Conservation (phyloP, 2,888 invertebrate genomes). For the Aphodius sticticus region DNA sequence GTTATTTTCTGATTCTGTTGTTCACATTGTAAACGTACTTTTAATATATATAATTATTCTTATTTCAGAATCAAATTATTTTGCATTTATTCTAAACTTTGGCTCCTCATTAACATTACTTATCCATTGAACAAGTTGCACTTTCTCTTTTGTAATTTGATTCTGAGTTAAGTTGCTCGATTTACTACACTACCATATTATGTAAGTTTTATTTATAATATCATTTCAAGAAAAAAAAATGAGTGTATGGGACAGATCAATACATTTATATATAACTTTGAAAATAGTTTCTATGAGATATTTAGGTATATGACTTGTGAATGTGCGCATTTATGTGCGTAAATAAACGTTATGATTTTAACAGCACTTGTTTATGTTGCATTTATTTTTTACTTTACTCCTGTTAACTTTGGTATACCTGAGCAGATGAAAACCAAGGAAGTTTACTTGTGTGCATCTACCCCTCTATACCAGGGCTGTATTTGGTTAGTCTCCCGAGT, state of each 20-base stretch:
- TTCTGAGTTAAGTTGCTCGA: conserved; percentile 26
- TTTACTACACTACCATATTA: conserved; percentile 11
- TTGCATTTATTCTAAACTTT: conserved; percentile 16
- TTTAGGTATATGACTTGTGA: conserved; percentile 53
- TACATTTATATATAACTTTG: conserved; percentile 51
- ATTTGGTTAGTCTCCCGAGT: too few relatives aligned
- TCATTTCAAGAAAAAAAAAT: conserved; percentile 34
- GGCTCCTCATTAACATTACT: background rate
- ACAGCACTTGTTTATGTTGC: conserved; percentile 33
- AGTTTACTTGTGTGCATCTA: too few relatives aligned
- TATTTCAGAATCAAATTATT: conserved; percentile 27
- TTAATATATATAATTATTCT: conserved; percentile 24
- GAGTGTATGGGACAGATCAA: conserved; percentile 51
- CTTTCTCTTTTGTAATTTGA: conserved; percentile 14
- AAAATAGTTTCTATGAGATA: conserved; percentile 50
- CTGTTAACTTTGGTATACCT: background rate
- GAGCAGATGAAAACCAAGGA: background rate
- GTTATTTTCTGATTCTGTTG: conserved; percentile 47
- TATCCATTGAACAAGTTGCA: background rate
- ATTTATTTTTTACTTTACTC: conserved; percentile 19
- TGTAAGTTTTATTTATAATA: conserved; percentile 28
- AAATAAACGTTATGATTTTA: conserved; percentile 57
- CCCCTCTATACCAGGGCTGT: too few relatives aligned
- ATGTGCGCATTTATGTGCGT: conserved; percentile 51
- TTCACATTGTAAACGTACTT: conserved; percentile 22